A percentile compares a stretch with the other conserved stretches of the same genome.
Conservation (phyloP, 2,797 vertebrate genomes). For the Cynodonichthys magdalenae region DNA sequence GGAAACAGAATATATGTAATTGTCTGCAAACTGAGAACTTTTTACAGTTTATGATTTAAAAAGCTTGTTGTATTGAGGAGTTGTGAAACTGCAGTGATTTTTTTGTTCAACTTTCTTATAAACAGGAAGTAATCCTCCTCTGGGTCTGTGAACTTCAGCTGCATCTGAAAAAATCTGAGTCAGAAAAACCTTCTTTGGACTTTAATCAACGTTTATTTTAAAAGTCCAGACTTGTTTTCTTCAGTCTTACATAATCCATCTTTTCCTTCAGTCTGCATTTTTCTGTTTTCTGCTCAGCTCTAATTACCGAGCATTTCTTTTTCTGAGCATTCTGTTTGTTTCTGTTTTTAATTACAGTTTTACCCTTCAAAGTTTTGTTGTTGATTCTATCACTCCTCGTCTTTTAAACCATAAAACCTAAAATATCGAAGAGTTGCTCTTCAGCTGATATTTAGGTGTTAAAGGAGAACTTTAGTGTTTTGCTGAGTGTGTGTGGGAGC, state of each 20-base stretch:
- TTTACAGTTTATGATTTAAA: no score
- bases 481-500: not conserved
- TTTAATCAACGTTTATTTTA: no score
- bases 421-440: not conserved
- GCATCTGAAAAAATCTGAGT: no score
- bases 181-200: no score
- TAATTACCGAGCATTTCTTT: slow-evolving; percentile 3
- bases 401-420: not conserved
- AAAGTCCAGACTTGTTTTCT: not conserved
- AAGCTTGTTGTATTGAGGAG: no score
- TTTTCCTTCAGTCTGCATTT: not conserved
- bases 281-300: not conserved
- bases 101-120: no score
- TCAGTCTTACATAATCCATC: not conserved
- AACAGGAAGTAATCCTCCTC: no score
- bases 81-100: no score
- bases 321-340: slow-evolving; percentile 6
- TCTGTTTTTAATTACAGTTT: slow-evolving; percentile 12
- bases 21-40: no score
- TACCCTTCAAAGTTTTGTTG: not conserved
- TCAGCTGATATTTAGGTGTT: not conserved
- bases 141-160: no score
- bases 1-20: no score
- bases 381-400: not conserved
- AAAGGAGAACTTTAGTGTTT: not conserved